Evolutionary conservation across 2,797 vertebrate genomes (phyloP).

Genomic region (Tapirus indicus): DNA sequence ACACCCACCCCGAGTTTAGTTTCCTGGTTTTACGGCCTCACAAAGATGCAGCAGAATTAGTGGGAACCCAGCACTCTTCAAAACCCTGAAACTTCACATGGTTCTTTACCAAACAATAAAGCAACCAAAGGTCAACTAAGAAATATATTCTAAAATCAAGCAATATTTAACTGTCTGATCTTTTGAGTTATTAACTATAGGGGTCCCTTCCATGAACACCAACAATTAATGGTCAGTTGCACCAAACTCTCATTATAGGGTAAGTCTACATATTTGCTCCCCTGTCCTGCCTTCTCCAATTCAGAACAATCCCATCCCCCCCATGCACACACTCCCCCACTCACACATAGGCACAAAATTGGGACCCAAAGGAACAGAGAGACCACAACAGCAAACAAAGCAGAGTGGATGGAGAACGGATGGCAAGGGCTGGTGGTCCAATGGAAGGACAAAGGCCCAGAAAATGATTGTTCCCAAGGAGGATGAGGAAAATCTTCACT

Average conservation of each 20-base stretch:
- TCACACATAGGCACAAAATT: background rate
- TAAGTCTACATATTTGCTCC: background rate
- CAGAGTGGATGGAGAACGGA: background rate
- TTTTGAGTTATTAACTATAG: background rate
- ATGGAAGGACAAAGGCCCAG: background rate
- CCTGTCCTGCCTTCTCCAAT: background rate
- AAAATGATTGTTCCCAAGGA: background rate
- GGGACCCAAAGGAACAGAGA: background rate
- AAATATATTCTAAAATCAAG: conserved; percentile 39
- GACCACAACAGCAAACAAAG: background rate
- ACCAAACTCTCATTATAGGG: background rate
- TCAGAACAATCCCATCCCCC: background rate
- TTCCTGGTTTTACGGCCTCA: background rate
- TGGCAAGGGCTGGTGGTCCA: background rate
- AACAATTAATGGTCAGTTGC: background rate
- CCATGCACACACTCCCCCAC: background rate
- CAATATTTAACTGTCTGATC: background rate
- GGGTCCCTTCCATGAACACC: background rate
- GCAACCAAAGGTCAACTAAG: background rate
- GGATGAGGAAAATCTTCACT: background rate
- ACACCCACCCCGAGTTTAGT: background rate
- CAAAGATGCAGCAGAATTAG: background rate
- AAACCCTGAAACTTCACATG: background rate
- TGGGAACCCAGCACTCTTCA: background rate
- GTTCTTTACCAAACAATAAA: background rate